These are phyloP conservation scores for Nephotettix cincticeps DNA, from an alignment of 1,140 invertebrate species.

Conservation along the genomic window DNA sequence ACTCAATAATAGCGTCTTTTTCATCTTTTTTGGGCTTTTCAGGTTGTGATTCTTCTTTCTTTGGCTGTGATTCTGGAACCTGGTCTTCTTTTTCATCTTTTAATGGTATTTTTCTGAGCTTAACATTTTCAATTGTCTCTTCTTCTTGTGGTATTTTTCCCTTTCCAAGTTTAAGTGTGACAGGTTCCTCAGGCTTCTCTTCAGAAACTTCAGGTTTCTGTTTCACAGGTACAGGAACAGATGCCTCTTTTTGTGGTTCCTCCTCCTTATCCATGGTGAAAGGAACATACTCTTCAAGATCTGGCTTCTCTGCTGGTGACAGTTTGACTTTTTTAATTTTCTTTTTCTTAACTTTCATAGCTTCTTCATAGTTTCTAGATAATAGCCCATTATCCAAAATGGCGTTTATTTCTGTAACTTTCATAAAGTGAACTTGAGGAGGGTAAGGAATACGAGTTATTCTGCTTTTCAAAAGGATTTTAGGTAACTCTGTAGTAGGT, in stretches of 20 bases:
- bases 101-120: constrained; percentile 43
- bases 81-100: constrained; percentile 40
- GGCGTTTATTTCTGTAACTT: constrained; percentile 38
- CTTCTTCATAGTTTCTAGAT: constrained; percentile 46
- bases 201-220: constrained; percentile 41
- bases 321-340: constrained; percentile 42
- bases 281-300: constrained; percentile 38
- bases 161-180: constrained; percentile 42
- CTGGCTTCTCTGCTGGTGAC: constrained; percentile 35
- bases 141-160: constrained; percentile 37
- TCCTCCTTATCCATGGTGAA: constrained; percentile 29
- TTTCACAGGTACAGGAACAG: constrained; percentile 3
- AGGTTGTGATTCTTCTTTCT: constrained; percentile 40
- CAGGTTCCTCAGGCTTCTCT: constrained; percentile 54
- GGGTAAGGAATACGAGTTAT: constrained; percentile 53
- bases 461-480: constrained; percentile 63
- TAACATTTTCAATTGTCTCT: constrained; percentile 39
- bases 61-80: constrained; percentile 37
- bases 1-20: constrained; percentile 37
- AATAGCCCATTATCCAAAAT: constrained; percentile 43
- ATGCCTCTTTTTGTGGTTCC: constrained; percentile 23
- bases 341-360: constrained; percentile 44
- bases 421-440: constrained; percentile 37
- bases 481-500: constrained; percentile 58
- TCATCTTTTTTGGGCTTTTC: constrained; percentile 25